Evolutionary conservation across 2,888 invertebrate species (phyloP), one percentile per base, ranked within the genome.

Genomic region (Brenthis daphne): DNA sequence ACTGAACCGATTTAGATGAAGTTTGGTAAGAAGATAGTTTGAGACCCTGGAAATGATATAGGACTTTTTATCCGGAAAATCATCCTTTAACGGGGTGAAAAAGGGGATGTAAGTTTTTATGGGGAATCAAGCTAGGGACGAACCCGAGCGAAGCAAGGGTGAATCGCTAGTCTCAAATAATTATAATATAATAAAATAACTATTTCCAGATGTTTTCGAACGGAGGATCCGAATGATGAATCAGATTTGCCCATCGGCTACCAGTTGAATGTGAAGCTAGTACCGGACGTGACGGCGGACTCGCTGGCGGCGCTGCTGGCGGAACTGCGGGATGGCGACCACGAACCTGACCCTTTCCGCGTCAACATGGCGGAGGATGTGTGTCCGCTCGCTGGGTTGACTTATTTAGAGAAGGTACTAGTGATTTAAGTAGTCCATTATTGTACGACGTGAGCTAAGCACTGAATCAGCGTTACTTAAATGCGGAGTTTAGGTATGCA

Each of bases 341-440:
- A 8, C 29, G n/a, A 74, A 75, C 24, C 76, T 74, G 33, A 85
- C 65, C 82, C 83, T 64, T 79, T 81, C 54, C 79, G 76, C 16
- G 92, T 94, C 54, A 79, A 85, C 56, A 85, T 94, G 81, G 69
- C 73, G 4, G 80, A 77, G 1, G 91, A 94, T 43, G 85, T 93
- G 29, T 94, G 94, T 76, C 92, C 93, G 5, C 90, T 93, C 73
- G 88, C 92, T 0, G 83, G 86, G 1, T 84, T 94, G 61, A 93
- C 90, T 0, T 94, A 94, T 78, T 83, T 94, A 61, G 93, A 94
- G 47, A 94, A 94, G 91, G 94, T 74, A 64, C 3, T 53, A 53
- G 6, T 16, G 5, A n/a, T 8, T 51, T 29, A 29, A n/a, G 13
- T 51, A n/a, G 4, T n/a, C 3, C 29, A 29, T 29, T 29, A 29